phyloP scores from a whole-genome alignment of 2,888 invertebrate genomes.

The Cephalotes varians region DNA sequence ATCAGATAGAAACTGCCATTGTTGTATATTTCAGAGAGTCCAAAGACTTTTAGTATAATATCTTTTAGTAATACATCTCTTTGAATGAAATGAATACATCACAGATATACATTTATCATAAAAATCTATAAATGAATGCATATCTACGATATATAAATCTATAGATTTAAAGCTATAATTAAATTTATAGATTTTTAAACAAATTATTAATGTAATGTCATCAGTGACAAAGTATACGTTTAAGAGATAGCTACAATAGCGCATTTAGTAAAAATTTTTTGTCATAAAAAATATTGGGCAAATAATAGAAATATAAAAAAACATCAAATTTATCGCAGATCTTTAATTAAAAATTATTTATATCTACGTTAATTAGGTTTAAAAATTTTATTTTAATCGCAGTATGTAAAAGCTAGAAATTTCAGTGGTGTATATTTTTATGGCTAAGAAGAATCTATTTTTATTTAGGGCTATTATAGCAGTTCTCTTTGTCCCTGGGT shows the following conservation, averaged over 20 bases:
- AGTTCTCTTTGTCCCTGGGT: conserved; percentile 75
- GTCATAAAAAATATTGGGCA: background rate
- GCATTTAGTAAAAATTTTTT: background rate
- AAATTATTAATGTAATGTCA: conserved; percentile 1
- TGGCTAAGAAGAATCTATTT: background rate
- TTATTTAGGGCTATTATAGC: conserved; percentile 67
- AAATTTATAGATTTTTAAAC: no score
- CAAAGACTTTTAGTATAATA: background rate
- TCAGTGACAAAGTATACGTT: background rate
- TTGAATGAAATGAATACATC: conserved; percentile 5
- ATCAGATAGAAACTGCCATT: conserved; percentile 15
- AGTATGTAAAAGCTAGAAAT: background rate
- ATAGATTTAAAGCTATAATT: background rate
- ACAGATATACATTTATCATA: background rate
- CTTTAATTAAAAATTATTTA: conserved; percentile 16
- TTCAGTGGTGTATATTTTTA: background rate
- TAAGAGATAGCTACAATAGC: background rate
- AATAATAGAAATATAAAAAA: background rate
- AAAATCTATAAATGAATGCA: background rate
- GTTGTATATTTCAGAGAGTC: conserved; percentile 23
- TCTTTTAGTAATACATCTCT: conserved; percentile 3
- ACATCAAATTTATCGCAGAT: background rate
- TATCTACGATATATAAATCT: background rate
- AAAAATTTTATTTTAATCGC: conserved; percentile 1
- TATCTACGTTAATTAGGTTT: background rate